Evolutionary conservation across 2,113 vertebrate species (phyloP), one percentile per base, ranked within the genome.

Genomic region (Myrmecobius fasciatus): DNA sequence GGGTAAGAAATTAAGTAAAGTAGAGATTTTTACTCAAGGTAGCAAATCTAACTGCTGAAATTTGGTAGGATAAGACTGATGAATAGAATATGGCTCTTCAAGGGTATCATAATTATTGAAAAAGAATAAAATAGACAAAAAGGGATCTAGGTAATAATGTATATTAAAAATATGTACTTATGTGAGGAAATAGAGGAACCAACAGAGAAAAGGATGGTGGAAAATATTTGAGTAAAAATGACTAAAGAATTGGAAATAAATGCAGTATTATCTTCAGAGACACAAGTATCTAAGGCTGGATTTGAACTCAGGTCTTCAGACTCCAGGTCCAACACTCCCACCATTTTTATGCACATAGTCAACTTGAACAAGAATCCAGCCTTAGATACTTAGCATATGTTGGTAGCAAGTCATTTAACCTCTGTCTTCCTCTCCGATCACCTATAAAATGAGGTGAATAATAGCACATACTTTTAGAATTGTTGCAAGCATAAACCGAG

Each of bases 1-100:
- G 48, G 89, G 52, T 93, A 11, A 28, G 91, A 95, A 95, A 53
- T 67, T 92, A 67, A 53, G 52, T n/a, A 95, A 92, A 93, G 11
- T 22, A 36, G 46, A 89, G 7, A n/a, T 20, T 75, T 36, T 75
- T 36, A 75, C 14, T 6, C 60, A 75, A 75, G 12, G 60, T n/a
- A 17, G 60, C 36, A n/a, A 20, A 75, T 75, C 14, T 36, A 20
- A 20, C 60, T n/a, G 11, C 12, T 75, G 17, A 75, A 20, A 75
- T n/a, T 75, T 75, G 60, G 60, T n/a, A 75, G 60, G 31, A n/a
- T 75, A 60, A 60, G 28, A 60, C 11, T 60, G 10, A 31, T 28
- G 12, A 75, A 5, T n/a, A 75, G 36, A 75, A 75, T 75, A 75
- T 75, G 14, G 36, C 14, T 75, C 60, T 75, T 14, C 36, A n/a